phyloP scores from a whole-genome alignment of 2,113 vertebrate species.

The Aphyosemion australe region DNA sequence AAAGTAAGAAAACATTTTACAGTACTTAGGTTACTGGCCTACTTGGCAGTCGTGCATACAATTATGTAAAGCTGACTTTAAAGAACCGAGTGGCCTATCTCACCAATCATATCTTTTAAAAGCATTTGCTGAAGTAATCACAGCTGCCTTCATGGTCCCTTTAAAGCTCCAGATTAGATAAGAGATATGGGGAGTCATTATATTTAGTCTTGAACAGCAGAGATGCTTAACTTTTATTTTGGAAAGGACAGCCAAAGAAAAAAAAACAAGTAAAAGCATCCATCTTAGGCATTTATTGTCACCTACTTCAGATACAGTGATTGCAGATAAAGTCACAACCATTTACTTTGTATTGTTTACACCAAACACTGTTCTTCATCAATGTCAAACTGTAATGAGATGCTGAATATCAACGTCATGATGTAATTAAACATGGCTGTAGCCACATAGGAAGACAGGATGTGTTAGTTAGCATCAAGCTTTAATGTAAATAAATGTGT shows the following conservation, averaged over 20 bases:
- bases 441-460: no score
- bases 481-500: no score
- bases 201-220: conserved; percentile 52
- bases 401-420: background rate
- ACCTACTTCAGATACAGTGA: background rate
- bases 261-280: conserved; percentile 9
- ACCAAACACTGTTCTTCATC: background rate
- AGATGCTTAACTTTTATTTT: conserved; percentile 49
- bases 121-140: conserved; percentile 54
- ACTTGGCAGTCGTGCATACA: conserved; percentile 36
- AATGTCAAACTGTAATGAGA: background rate
- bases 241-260: conserved; percentile 32
- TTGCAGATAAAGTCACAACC: background rate
- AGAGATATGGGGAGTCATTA: conserved; percentile 51
- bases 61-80: conserved; percentile 45
- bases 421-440: background rate
- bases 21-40: conserved; percentile 21
- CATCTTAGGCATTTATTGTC: background rate
- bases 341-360: background rate
- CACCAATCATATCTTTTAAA: conserved; percentile 68
- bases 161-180: conserved; percentile 56
- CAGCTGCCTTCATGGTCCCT: conserved; percentile 42
- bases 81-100: conserved; percentile 43
- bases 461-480: no score
- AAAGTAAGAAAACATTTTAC: conserved; percentile 10